These are phyloP conservation scores for Batillaria attramentaria DNA, from an alignment of 1,140 invertebrate species.

Conservation along the genomic window DNA sequence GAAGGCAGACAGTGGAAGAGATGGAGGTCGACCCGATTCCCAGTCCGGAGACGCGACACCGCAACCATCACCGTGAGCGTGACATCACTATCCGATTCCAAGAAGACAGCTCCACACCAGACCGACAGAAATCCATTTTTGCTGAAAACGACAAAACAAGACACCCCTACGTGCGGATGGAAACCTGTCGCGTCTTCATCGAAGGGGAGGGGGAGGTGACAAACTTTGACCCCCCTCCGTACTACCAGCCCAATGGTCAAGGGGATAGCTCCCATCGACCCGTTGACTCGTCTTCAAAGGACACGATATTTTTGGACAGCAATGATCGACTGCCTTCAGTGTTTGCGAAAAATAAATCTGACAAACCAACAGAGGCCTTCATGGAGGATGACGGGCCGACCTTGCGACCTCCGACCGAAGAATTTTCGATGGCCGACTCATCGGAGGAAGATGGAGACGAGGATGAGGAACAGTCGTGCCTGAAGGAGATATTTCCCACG, in stretches of 20 bases:
- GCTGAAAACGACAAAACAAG: slow-evolving; percentile 15
- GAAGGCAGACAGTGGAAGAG: slow-evolving; percentile 34
- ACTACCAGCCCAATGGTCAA: slow-evolving; percentile 5
- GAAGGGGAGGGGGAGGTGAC: slow-evolving; percentile 39
- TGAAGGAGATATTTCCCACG: slow-evolving; percentile 64
- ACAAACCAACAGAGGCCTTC: neutral
- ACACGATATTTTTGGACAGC: neutral
- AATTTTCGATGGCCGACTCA: slow-evolving; percentile 11
- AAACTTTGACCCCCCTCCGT: slow-evolving; percentile 15
- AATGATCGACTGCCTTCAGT: neutral
- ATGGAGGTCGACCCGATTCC: slow-evolving; percentile 40
- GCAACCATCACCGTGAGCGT: slow-evolving; percentile 23
- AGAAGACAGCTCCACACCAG: neutral
- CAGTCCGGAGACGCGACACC: slow-evolving; percentile 3
- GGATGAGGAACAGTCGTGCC: slow-evolving; percentile 52
- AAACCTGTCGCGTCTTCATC: slow-evolving; percentile 32
- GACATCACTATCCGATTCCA: slow-evolving; percentile 33
- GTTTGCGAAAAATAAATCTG: neutral
- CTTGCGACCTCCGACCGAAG: slow-evolving; percentile 18
- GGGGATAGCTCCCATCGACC: neutral
- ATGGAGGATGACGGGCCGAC: slow-evolving; percentile 25
- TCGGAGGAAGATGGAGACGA: slow-evolving; percentile 38
- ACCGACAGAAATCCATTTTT: slow-evolving; percentile 37
- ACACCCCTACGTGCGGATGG: slow-evolving; percentile 14
- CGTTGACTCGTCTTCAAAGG: neutral